Conservation (phyloP, 2,888 invertebrate genomes). For the Drosophila macrothrix region DNA sequence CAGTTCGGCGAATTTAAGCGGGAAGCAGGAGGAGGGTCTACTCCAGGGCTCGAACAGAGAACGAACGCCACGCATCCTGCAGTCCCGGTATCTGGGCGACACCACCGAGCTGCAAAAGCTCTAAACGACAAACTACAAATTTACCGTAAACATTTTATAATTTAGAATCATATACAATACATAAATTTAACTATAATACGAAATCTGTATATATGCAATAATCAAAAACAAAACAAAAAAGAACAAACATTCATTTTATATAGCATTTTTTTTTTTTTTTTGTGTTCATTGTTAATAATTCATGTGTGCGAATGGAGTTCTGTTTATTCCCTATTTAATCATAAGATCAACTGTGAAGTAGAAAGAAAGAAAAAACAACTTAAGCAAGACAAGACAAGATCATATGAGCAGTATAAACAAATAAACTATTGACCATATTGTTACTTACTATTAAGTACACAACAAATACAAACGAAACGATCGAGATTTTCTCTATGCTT, state of each 20-base stretch:
- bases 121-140: slow-evolving; percentile 61
- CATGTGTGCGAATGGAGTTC: slow-evolving; percentile 14
- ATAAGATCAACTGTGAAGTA: slow-evolving; percentile 44
- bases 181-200: slow-evolving; percentile 25
- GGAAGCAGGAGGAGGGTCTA: slow-evolving; percentile 82
- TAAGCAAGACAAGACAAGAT: slow-evolving; percentile 10
- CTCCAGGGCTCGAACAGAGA: slow-evolving; percentile 68
- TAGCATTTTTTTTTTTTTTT: neutral
- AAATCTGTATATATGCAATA: slow-evolving; percentile 39
- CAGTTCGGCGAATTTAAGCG: slow-evolving; percentile 21
- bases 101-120: slow-evolving; percentile 84
- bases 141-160: slow-evolving; percentile 57
- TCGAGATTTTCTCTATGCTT: slow-evolving; percentile 17
- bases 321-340: slow-evolving; percentile 17
- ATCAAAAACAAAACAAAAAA: slow-evolving; percentile 8
- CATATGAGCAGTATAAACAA: slow-evolving; percentile 5
- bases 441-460: slow-evolving; percentile 41
- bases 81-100: slow-evolving; percentile 81
- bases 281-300: slow-evolving; percentile 15
- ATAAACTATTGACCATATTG: slow-evolving; percentile 39
- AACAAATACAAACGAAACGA: slow-evolving; percentile 22
- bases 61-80: slow-evolving; percentile 80
- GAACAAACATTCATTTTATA: slow-evolving; percentile 4
- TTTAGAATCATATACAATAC: slow-evolving; percentile 16
- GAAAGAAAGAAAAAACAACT: slow-evolving; percentile 18